Conservation (phyloP, 2,113 vertebrate genomes). For the Lasiurus borealis region DNA sequence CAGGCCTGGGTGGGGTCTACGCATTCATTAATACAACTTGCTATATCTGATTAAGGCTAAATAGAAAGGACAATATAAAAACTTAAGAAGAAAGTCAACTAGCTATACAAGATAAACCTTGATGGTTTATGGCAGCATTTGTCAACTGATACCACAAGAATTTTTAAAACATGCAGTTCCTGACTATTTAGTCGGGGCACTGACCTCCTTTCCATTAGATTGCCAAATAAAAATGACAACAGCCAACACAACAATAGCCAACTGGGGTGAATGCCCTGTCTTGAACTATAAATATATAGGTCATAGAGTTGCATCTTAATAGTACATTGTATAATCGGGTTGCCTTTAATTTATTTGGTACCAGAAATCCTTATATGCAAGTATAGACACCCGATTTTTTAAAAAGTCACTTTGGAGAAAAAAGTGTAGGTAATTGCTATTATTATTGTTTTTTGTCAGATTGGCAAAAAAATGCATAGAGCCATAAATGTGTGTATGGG, state of each 20-base stretch:
- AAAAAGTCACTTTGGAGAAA: not conserved
- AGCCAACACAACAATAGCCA: not conserved
- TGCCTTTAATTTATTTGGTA: not conserved
- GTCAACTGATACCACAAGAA: not conserved
- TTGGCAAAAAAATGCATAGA: not conserved
- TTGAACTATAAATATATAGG: not conserved
- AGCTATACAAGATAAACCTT: not conserved
- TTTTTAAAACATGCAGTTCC: not conserved
- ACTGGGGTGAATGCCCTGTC: not conserved
- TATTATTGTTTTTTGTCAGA: not conserved
- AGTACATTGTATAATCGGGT: not conserved
- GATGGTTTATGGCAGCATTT: not conserved
- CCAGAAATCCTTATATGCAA: not conserved
- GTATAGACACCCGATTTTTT: not conserved
- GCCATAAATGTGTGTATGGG: not conserved
- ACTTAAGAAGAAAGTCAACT: not conserved
- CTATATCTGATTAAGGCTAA: not conserved
- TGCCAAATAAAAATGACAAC: not conserved
- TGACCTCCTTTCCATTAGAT: not conserved
- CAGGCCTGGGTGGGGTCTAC: not conserved
- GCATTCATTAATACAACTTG: not conserved
- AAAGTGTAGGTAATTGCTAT: not conserved
- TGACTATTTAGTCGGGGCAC: not conserved
- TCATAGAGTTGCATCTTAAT: not conserved
- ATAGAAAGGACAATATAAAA: not conserved